phyloP scores from a whole-genome alignment of 2,113 vertebrate genomes.

The Chloebia gouldiae region DNA sequence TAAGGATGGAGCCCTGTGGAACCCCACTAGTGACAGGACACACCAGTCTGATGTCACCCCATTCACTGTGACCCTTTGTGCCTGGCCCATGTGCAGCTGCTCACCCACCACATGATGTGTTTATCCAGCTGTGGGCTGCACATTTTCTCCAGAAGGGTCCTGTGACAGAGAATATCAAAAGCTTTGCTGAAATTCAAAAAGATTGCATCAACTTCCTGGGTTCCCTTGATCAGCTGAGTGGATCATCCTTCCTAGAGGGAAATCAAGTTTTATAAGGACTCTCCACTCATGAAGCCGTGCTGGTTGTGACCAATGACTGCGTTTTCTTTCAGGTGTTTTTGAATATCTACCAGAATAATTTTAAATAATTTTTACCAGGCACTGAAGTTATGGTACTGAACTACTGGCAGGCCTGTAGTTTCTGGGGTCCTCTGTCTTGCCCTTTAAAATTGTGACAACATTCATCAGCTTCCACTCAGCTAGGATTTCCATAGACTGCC shows the following conservation, averaged over 20 bases:
- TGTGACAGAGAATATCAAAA: neutral
- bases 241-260: neutral
- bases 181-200: neutral
- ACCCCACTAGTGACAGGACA: neutral
- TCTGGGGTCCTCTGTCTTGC: neutral
- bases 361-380: neutral
- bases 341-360: neutral
- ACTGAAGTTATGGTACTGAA: neutral
- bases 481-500: neutral
- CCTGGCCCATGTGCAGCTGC: neutral
- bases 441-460: neutral
- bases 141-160: neutral
- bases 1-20: neutral
- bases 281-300: neutral
- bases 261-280: neutral
- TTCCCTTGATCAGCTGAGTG: neutral
- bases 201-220: neutral
- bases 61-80: neutral
- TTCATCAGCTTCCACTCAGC: neutral
- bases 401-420: neutral
- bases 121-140: neutral
- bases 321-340: neutral
- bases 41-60: neutral
- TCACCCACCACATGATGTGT: neutral
- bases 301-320: neutral